Evolutionary conservation across 2,888 invertebrate genomes (phyloP), one percentile per base, ranked within the genome.

Genomic region (Leptinotarsa rubiginosa): DNA sequence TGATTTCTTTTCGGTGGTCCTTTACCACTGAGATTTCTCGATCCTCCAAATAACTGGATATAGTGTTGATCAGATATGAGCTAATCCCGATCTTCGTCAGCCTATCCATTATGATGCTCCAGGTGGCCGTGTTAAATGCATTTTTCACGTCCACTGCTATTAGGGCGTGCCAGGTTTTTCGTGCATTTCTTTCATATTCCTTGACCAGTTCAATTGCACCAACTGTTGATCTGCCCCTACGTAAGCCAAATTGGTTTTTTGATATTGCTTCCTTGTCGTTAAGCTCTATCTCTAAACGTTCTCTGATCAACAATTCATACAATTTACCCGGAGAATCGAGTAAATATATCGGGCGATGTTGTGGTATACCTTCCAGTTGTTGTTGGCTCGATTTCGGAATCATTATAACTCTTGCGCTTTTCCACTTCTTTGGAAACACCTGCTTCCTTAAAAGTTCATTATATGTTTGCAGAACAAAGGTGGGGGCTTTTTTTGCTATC

Each of bases 191-290:
- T 22, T 47, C 31, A 12, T 12, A 47, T 20, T 20, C 18, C n/a
- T 50, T 56, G 1, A 68, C 13, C 7, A 16, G 10, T 31, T 52
- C 54, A n/a, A 54, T 54, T 16, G 56, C 54, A 12, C 22, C 25
- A 13, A 69, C 20, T 15, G 69, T 69, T 10, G 69, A 56, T 22
- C 31, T 16, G 5, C 69, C 41, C 31, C 41, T 68, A 22, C 68
- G 52, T 1, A 68, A 68, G 68, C 25, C 25, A 25, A 25, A 25
- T 25, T 25, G 25, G 25, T 25, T 25, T 5, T 25, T 1, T 25
- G 25, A 69, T 15, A 54, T 31, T 31, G 15, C 10, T 15, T 10
- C 15, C 18, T 69, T 56, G 54, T 41, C 56, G 2, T 15, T 22
- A 7, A 65, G 25, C 25, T 47, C 65, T 15, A 0, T 41, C 31